These are phyloP conservation scores for Eulemur mongoz DNA, from an alignment of 2,797 vertebrate species.

Conservation along the genomic window DNA sequence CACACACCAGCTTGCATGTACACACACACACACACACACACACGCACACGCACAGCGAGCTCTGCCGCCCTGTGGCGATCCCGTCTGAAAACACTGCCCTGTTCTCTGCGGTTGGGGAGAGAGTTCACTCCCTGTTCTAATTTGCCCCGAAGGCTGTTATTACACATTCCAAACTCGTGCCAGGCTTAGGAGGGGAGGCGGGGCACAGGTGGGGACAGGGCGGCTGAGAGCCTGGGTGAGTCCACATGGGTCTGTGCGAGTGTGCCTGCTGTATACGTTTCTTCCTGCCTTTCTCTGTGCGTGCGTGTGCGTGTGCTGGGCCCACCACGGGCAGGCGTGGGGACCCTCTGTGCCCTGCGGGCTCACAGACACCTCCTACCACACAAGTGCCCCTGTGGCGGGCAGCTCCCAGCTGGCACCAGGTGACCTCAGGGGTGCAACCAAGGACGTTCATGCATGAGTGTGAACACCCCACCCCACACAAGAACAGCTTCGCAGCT, in stretches of 20 bases:
- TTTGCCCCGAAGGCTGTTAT: constrained; percentile 69
- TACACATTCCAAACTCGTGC: constrained; percentile 62
- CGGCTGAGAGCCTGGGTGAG: background rate
- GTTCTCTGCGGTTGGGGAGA: constrained; percentile 44
- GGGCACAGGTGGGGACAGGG: background rate
- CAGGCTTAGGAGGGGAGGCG: background rate
- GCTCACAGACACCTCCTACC: background rate
- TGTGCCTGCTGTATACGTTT: accelerated
- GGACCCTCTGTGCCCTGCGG: accelerated
- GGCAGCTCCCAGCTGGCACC: background rate
- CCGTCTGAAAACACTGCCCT: background rate
- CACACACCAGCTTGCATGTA: background rate
- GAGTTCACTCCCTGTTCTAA: constrained; percentile 66
- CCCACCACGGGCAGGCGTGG: accelerated
- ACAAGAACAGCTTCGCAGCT: accelerated
- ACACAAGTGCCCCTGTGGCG: accelerated
- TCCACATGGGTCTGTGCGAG: accelerated
- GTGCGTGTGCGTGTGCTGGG: accelerated
- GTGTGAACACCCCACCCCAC: background rate
- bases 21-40: background rate
- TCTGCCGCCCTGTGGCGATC: background rate
- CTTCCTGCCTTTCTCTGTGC: accelerated
- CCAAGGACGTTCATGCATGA: accelerated
- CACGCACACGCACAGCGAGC: too few relatives aligned
- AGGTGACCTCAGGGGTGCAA: accelerated